A percentile compares a stretch with the other conserved stretches of the same genome.
Evolutionary conservation across 2,113 vertebrate genomes (phyloP).

Genomic region (Eublepharis macularius): DNA sequence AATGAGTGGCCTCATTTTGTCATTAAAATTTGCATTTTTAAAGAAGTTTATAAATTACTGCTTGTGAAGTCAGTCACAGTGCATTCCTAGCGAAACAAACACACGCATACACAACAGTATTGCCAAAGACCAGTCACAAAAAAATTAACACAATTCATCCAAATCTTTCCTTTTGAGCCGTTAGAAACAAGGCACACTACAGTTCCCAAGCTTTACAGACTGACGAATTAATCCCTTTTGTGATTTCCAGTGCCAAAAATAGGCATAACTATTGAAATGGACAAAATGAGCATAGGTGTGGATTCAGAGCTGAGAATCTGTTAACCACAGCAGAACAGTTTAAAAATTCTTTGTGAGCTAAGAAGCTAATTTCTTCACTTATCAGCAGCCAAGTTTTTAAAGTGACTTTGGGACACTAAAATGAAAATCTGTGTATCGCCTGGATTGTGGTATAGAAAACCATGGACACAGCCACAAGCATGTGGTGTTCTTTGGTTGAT

Average conservation of each 20-base stretch:
- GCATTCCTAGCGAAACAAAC: neutral
- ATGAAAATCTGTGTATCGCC: neutral
- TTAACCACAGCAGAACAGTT: neutral
- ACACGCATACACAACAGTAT: neutral
- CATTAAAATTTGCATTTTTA: neutral
- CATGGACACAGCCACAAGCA: neutral
- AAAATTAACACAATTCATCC: constrained; percentile 1
- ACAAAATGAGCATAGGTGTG: neutral
- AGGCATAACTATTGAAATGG: constrained; percentile 3
- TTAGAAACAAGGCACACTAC: neutral
- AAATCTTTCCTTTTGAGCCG: constrained; percentile 2
- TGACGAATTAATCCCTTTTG: constrained; percentile 8
- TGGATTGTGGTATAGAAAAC: neutral
- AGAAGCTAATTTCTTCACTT: neutral
- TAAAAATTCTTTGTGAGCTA: neutral
- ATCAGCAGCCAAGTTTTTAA: neutral
- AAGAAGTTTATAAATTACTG: neutral
- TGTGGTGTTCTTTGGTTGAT: neutral
- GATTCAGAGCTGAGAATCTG: neutral
- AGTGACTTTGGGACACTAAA: neutral
- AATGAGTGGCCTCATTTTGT: neutral
- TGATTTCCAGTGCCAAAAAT: constrained; percentile 37
- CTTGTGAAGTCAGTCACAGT: neutral
- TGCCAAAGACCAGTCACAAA: neutral
- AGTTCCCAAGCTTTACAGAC: constrained; percentile 1